Evolutionary conservation across 2,113 vertebrate genomes (phyloP).

Genomic region (Uria lomvia): DNA sequence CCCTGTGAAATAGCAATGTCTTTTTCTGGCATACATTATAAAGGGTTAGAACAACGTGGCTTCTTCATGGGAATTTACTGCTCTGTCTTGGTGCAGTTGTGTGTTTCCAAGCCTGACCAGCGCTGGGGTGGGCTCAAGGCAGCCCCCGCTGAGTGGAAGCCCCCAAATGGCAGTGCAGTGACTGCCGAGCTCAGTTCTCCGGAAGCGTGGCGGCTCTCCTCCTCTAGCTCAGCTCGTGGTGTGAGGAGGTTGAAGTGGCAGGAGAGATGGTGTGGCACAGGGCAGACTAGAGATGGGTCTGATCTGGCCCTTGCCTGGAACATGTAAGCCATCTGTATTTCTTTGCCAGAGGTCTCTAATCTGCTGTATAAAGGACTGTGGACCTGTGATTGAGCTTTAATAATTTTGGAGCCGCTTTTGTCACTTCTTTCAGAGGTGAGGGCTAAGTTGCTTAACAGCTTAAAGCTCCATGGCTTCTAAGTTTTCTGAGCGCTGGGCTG

Average conservation of each 20-base stretch:
- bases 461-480: background rate
- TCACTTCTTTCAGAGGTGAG: background rate
- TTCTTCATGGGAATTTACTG: background rate
- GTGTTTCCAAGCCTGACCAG: background rate
- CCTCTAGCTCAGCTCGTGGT: background rate
- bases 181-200: background rate
- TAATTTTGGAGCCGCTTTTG: background rate
- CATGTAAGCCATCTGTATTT: background rate
- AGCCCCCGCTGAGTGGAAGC: background rate
- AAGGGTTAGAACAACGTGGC: background rate
- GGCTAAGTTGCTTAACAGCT: background rate
- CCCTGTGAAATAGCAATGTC: background rate
- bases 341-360: background rate
- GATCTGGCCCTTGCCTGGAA: background rate
- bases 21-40: background rate
- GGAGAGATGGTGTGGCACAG: background rate
- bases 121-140: background rate
- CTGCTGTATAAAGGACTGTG: background rate
- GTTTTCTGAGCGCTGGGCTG: background rate
- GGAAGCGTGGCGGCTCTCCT: fast-evolving
- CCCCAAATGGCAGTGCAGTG: fast-evolving
- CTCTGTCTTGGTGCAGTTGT: background rate
- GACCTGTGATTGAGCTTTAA: background rate
- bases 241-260: background rate
- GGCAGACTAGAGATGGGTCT: background rate